A percentile compares a stretch with the other conserved stretches of the same genome.
Evolutionary conservation across 2,797 vertebrate species (phyloP).

Genomic region (Lophotriccus pileatus): DNA sequence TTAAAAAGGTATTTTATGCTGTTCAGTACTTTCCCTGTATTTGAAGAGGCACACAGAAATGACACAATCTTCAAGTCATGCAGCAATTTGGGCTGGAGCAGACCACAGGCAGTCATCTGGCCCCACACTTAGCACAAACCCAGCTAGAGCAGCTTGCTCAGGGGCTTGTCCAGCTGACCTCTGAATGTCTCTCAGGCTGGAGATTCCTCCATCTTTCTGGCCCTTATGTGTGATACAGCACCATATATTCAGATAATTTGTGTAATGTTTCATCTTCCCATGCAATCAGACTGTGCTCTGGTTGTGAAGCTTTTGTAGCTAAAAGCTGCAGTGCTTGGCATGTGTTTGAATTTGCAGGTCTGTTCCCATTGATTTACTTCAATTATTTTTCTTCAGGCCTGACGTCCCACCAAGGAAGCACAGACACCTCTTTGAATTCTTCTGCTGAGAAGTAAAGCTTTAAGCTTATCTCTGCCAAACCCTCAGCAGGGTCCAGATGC

Average conservation of each 20-base stretch:
- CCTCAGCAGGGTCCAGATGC: neutral
- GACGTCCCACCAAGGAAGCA: neutral
- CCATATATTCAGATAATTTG: neutral
- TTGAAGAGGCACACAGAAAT: neutral
- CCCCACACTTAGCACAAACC: neutral
- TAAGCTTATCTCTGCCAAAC: conserved; percentile 29
- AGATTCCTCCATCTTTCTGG: neutral
- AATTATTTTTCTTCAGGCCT: conserved; percentile 45
- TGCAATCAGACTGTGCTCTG: neutral
- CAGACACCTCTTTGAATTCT: neutral
- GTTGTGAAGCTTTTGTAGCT: neutral
- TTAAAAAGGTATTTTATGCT: neutral
- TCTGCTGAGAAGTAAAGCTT: conserved; percentile 23
- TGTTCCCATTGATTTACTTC: neutral
- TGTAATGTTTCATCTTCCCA: neutral
- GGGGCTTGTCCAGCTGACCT: neutral
- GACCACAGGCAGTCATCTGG: neutral
- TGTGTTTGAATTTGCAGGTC: neutral
- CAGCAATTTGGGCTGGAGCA: neutral
- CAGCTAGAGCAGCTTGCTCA: neutral
- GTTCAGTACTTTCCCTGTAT: neutral
- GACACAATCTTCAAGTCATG: neutral
- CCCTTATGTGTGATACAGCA: neutral
- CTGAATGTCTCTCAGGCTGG: neutral
- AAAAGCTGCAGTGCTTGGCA: neutral